phyloP scores from a whole-genome alignment of 2,797 vertebrate genomes.

The Tragopan temminckii region DNA sequence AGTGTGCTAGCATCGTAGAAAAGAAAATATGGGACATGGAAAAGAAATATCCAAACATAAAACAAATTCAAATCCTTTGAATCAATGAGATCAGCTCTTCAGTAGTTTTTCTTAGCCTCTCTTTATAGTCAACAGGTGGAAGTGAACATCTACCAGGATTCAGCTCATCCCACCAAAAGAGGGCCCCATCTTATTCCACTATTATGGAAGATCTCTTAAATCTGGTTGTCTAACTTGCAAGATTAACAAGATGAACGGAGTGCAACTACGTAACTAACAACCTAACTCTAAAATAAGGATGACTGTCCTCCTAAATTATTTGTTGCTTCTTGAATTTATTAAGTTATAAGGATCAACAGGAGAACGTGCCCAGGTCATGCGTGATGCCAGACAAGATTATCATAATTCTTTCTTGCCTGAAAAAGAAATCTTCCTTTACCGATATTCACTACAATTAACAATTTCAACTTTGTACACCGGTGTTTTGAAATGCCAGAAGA shows the following conservation, averaged over 20 bases:
- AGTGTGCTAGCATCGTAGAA: not conserved
- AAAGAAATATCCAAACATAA: not conserved
- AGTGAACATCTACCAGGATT: not conserved
- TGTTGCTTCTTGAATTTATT: not conserved
- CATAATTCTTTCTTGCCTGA: not conserved
- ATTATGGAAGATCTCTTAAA: rapidly evolving
- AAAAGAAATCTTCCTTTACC: not conserved
- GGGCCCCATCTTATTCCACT: not conserved
- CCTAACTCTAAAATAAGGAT: not conserved
- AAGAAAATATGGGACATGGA: not conserved
- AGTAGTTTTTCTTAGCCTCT: not conserved
- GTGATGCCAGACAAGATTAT: not conserved
- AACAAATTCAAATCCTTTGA: not conserved
- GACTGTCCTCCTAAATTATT: not conserved
- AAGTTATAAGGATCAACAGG: not conserved
- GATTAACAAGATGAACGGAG: not conserved
- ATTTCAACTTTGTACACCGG: rapidly evolving
- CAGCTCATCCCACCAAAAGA: not conserved
- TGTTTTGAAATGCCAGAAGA: not conserved
- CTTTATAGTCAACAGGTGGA: not conserved
- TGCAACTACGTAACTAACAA: not conserved
- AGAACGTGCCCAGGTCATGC: not conserved
- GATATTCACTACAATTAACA: not conserved
- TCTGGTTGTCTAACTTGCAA: not conserved
- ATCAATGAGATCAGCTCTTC: not conserved